These are phyloP conservation scores for Esox masquinongy DNA, from an alignment of 2,797 vertebrate species.

Conservation along the genomic window DNA sequence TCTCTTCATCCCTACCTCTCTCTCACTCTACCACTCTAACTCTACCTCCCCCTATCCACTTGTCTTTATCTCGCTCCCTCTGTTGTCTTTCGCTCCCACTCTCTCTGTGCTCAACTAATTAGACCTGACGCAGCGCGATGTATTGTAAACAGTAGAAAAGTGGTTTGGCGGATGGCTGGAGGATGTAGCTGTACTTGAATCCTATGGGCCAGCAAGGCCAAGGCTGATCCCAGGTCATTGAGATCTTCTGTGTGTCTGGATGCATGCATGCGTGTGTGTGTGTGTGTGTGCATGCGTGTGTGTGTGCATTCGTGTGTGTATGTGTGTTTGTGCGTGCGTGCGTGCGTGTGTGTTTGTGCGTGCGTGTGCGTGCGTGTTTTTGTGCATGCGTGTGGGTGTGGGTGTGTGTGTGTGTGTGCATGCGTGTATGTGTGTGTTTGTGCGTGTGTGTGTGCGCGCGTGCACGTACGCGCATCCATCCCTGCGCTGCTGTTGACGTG, in stretches of 20 bases:
- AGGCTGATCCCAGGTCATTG: too few species aligned
- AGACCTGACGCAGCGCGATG: conserved; percentile 7
- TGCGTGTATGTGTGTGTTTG: conserved; percentile 8
- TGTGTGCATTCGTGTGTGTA: background rate
- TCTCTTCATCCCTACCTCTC: too few species aligned
- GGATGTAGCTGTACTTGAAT: background rate
- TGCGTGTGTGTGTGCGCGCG: background rate
- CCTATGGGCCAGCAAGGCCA: too few species aligned
- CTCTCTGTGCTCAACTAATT: conserved; percentile 8
- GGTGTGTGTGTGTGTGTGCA: background rate
- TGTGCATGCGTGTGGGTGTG: conserved; percentile 3
- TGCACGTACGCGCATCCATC: background rate
- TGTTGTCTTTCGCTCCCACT: background rate
- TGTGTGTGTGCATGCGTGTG: conserved; percentile 6
- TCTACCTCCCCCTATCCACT: too few species aligned
- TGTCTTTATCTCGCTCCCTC: conserved; percentile 1
- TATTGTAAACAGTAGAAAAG: conserved; percentile 2
- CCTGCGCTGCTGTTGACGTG: background rate
- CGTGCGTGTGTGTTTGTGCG: conserved; percentile 3
- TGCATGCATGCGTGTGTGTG: conserved; percentile 3
- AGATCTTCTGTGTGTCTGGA: background rate
- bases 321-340: background rate
- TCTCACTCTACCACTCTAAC: background rate
- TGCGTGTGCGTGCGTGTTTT: background rate
- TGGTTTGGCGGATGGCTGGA: background rate